Conservation (phyloP, 2,888 invertebrate genomes). For the Chaitophorus viminalis region DNA sequence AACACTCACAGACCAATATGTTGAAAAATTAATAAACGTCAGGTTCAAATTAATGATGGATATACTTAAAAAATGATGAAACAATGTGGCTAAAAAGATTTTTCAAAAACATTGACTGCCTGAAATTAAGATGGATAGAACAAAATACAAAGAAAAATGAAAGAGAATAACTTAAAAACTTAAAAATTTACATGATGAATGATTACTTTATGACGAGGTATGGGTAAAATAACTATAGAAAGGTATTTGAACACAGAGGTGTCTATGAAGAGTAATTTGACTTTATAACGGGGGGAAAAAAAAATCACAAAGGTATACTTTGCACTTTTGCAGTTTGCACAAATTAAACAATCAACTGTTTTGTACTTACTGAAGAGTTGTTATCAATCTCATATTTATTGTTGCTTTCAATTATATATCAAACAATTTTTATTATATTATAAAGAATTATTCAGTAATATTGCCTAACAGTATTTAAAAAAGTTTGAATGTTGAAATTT, state of each 20-base stretch:
- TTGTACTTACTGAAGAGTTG: not conserved
- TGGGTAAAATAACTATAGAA: constrained; percentile 1
- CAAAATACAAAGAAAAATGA: constrained; percentile 6
- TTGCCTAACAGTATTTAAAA: not conserved
- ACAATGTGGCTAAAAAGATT: not conserved
- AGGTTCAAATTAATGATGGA: constrained; percentile 7
- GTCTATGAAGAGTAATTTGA: constrained; percentile 20
- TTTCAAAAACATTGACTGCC: not conserved
- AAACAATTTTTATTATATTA: not conserved
- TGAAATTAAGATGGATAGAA: constrained; percentile 20
- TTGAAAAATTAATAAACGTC: too few relatives aligned
- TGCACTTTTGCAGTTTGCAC: too few relatives aligned
- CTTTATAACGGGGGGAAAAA: constrained; percentile 6
- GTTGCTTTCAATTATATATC: not conserved
- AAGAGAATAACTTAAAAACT: constrained; percentile 32
- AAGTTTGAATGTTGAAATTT: too few relatives aligned
- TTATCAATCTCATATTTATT: too few relatives aligned
- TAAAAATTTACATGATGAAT: constrained; percentile 43
- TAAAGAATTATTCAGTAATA: not conserved
- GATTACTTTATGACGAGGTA: not conserved
- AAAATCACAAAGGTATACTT: not conserved
- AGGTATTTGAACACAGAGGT: not conserved
- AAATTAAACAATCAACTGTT: not conserved
- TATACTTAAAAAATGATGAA: not conserved
- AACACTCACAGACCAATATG: too few relatives aligned